phyloP scores from a whole-genome alignment of 2,888 invertebrate species.

The Drosophila ezoana region DNA sequence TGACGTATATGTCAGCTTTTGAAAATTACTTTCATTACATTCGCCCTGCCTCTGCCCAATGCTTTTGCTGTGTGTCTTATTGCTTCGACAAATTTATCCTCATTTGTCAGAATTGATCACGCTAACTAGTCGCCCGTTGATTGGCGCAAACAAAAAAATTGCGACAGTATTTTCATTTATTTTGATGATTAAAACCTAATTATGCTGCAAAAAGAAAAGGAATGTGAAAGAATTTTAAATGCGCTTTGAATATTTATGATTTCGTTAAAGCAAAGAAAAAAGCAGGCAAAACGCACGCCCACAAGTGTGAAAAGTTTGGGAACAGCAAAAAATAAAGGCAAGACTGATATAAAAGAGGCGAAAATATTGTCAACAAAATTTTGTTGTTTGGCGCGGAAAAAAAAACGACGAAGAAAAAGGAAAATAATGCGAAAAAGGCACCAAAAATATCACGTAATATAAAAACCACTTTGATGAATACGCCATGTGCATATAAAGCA shows the following conservation, averaged over 20 bases:
- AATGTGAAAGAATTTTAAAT: constrained; percentile 69
- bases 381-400: constrained; percentile 57
- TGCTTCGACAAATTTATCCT: constrained; percentile 35
- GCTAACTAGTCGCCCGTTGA: constrained; percentile 40
- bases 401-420: constrained; percentile 28
- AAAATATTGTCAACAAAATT: constrained; percentile 74
- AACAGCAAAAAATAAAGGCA: constrained; percentile 24
- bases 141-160: constrained; percentile 50
- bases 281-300: constrained; percentile 23
- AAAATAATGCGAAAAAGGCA: constrained; percentile 64
- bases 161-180: constrained; percentile 35
- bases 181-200: constrained; percentile 78
- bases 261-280: constrained; percentile 40
- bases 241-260: constrained; percentile 80
- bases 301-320: constrained; percentile 58
- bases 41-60: constrained; percentile 2
- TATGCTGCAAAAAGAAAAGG: constrained; percentile 45
- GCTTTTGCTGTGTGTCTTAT: constrained; percentile 17
- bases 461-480: constrained; percentile 82
- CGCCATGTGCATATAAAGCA: constrained; percentile 80
- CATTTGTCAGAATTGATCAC: constrained; percentile 73
- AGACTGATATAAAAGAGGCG: constrained; percentile 41
- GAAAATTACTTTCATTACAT: constrained; percentile 49
- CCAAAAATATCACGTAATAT: constrained; percentile 80
- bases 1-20: constrained; percentile 29